These are phyloP conservation scores for Euphonia xanthogaster DNA, from an alignment of 2,797 vertebrate species.

Conservation along the genomic window DNA sequence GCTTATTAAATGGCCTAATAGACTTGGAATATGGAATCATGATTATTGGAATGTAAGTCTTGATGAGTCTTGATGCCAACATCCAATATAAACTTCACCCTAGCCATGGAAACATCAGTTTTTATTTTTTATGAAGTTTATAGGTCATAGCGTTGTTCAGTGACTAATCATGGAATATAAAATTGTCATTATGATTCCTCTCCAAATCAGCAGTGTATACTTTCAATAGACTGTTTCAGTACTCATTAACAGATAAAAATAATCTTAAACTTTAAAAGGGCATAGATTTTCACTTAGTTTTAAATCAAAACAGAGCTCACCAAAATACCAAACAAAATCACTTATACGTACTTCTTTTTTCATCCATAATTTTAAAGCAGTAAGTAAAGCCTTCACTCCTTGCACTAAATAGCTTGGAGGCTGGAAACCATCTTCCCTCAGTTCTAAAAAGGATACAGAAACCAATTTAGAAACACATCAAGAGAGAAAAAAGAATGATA, in stretches of 20 bases:
- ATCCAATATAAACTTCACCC: background rate
- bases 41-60: background rate
- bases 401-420: conserved; percentile 90
- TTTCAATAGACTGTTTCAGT: background rate
- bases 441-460: conserved; percentile 77
- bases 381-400: conserved; percentile 94
- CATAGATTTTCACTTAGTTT: background rate
- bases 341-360: conserved; percentile 90
- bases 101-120: background rate
- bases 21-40: background rate
- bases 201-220: background rate
- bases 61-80: background rate
- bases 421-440: conserved; percentile 92
- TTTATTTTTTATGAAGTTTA: background rate
- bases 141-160: background rate
- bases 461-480: background rate
- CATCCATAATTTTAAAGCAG: conserved; percentile 94
- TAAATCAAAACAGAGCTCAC: background rate
- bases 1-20: background rate
- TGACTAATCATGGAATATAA: background rate
- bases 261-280: background rate
- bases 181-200: background rate
- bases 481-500: background rate
- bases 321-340: background rate
- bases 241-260: background rate